Evolutionary conservation across 2,113 vertebrate genomes (phyloP).

Genomic region (Pelecanus crispus): DNA sequence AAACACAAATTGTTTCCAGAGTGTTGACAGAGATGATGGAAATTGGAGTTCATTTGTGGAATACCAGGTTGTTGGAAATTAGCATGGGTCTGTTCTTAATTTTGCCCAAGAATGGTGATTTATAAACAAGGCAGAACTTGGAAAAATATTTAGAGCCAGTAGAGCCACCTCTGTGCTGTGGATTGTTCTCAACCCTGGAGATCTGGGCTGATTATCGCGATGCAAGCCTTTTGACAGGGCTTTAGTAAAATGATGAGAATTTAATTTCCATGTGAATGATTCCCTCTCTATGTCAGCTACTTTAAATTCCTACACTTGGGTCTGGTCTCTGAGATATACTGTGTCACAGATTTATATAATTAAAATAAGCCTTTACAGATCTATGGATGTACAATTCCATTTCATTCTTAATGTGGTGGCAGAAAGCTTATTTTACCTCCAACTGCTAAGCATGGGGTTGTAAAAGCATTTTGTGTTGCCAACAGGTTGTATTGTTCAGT

Average conservation of each 20-base stretch:
- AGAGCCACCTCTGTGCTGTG: background rate
- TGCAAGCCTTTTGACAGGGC: background rate
- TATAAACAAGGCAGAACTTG: background rate
- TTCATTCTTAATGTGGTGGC: background rate
- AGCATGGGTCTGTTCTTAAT: background rate
- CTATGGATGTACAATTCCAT: background rate
- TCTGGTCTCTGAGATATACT: background rate
- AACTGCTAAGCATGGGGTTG: background rate
- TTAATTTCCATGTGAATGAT: background rate
- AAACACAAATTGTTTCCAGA: background rate
- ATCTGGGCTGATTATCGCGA: background rate
- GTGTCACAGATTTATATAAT: background rate
- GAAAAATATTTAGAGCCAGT: background rate
- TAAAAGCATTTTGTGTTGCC: background rate
- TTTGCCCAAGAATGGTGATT: background rate
- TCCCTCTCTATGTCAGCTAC: background rate
- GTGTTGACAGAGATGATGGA: background rate
- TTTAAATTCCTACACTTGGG: background rate
- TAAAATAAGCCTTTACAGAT: background rate
- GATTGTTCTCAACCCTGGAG: background rate
- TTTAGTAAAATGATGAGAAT: background rate
- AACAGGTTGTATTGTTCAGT: background rate
- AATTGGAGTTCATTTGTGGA: background rate
- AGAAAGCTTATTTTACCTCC: background rate
- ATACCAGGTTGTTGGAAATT: background rate